A percentile compares a stretch with the other conserved stretches of the same genome.
These are phyloP conservation scores for Loxodonta africana DNA, from an alignment of 2,113 vertebrate species.

Conservation along the genomic window DNA sequence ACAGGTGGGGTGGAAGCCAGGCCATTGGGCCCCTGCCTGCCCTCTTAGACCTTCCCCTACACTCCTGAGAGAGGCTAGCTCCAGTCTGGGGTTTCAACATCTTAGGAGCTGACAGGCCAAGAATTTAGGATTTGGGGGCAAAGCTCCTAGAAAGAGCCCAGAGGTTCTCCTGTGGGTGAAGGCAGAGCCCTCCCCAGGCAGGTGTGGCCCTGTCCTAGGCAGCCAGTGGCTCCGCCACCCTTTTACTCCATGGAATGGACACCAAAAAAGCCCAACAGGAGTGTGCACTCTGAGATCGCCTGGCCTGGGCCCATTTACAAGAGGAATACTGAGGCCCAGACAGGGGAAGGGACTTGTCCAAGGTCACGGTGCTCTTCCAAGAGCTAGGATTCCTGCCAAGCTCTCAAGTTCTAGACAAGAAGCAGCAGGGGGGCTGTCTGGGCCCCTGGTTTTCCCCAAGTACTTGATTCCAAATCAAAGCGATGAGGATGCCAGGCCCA, in stretches of 20 bases:
- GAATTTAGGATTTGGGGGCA: neutral
- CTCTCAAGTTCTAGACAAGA: neutral
- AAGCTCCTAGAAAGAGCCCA: neutral
- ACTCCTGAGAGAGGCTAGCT: neutral
- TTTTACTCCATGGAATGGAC: neutral
- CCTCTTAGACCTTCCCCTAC: neutral
- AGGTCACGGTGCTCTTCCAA: neutral
- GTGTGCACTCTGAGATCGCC: neutral
- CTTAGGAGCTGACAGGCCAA: neutral
- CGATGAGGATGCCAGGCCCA: neutral
- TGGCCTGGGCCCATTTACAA: neutral
- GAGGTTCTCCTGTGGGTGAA: neutral
- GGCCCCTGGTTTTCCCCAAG: neutral
- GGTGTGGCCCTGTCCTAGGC: neutral
- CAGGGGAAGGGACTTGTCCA: neutral
- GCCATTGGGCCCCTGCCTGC: neutral
- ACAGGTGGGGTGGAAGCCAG: neutral
- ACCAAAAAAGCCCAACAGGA: neutral
- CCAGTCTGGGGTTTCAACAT: neutral
- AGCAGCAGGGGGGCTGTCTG: neutral
- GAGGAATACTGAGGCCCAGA: constrained; percentile 42
- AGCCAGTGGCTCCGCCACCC: neutral
- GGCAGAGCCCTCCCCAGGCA: neutral
- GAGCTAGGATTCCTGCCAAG: neutral
- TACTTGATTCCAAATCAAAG: neutral